Evolutionary conservation across 2,888 invertebrate genomes (phyloP).

Genomic region (Patella depressa): DNA sequence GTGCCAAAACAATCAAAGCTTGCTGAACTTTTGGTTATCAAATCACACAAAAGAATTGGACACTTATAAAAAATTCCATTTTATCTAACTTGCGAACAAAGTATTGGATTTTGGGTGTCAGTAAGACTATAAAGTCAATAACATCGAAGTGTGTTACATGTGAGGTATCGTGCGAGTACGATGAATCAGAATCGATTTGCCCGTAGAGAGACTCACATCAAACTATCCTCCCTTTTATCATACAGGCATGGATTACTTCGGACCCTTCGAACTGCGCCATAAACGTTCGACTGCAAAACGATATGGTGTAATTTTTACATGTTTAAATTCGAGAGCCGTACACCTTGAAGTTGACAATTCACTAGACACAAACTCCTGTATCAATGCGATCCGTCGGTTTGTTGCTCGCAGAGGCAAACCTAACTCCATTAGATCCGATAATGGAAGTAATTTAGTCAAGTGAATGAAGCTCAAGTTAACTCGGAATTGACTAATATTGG

Average conservation of each 20-base stretch:
- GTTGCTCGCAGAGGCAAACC: too few species aligned
- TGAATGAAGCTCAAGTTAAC: too few species aligned
- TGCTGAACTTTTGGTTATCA: conserved; percentile 13
- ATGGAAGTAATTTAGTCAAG: too few species aligned
- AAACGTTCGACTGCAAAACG: conserved; percentile 25
- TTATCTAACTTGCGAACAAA: too few species aligned
- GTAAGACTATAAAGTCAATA: too few species aligned
- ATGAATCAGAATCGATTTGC: conserved; percentile 1
- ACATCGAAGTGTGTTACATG: too few species aligned
- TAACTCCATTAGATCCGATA: too few species aligned
- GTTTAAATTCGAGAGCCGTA: conserved; percentile 27
- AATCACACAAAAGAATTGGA: neutral
- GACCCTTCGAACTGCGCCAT: conserved; percentile 27
- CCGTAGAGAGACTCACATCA: neutral
- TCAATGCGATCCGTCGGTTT: too few species aligned
- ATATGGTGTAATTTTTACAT: conserved; percentile 39
- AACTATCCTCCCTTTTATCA: neutral
- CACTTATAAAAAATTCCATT: conserved; percentile 16
- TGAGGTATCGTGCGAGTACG: neutral
- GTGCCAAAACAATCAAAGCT: conserved; percentile 20
- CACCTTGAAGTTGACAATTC: conserved; percentile 31
- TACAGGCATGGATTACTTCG: conserved; percentile 28
- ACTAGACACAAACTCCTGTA: too few species aligned
- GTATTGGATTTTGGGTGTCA: too few species aligned
- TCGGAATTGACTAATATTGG: too few species aligned